These are phyloP conservation scores for Eristalis arbustorum DNA, from an alignment of 2,888 invertebrate species.

Conservation along the genomic window DNA sequence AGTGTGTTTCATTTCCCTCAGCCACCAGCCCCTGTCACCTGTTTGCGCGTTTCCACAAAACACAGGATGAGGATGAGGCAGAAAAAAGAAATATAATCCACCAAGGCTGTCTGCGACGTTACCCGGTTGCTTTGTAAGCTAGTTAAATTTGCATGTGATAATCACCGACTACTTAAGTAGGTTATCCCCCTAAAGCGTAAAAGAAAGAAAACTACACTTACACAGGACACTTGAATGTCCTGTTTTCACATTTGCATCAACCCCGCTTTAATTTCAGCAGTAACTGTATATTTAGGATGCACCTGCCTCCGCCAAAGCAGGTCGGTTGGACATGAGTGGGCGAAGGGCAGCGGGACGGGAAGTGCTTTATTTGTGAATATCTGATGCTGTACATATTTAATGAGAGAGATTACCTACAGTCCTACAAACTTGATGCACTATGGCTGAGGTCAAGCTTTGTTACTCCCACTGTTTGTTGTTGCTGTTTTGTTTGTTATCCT, in stretches of 20 bases:
- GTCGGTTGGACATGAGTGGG: not conserved
- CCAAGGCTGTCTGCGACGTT: constrained; percentile 55
- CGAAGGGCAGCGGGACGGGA: constrained; percentile 5
- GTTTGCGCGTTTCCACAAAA: constrained; percentile 55
- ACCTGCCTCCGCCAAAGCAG: not conserved
- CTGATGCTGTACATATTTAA: constrained; percentile 65
- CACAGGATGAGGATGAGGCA: not conserved
- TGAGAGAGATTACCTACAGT: constrained; percentile 61
- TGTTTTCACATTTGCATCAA: constrained; percentile 54
- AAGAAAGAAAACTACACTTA: constrained; percentile 20
- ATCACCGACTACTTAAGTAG: constrained; percentile 68
- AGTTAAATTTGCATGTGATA: constrained; percentile 70
- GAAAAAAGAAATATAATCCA: constrained; percentile 18
- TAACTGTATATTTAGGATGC: constrained; percentile 41
- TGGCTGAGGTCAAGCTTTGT: constrained; percentile 68
- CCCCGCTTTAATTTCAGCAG: constrained; percentile 42
- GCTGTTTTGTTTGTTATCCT: constrained; percentile 29
- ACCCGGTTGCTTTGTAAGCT: constrained; percentile 60
- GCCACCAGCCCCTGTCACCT: constrained; percentile 53
- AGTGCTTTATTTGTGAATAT: constrained; percentile 61
- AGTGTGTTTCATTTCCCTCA: constrained; percentile 8
- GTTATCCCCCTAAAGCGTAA: constrained; percentile 63
- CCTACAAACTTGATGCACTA: constrained; percentile 32
- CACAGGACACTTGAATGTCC: constrained; percentile 44
- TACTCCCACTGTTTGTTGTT: constrained; percentile 40